Evolutionary conservation across 2,888 invertebrate genomes (phyloP).

Genomic region (Aspidiotus rigidus): DNA sequence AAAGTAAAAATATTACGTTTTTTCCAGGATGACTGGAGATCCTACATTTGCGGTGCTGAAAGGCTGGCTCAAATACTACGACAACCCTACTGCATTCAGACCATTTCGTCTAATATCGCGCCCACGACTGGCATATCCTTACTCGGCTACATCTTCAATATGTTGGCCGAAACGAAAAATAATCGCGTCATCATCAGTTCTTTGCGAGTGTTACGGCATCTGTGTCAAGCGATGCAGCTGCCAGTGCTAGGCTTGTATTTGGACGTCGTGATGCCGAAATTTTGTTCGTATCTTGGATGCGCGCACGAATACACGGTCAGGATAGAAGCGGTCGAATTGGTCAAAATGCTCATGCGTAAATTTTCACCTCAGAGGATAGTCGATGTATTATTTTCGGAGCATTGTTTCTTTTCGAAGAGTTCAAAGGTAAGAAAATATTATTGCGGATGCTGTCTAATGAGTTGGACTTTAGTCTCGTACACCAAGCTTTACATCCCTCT

Average conservation of each 20-base stretch:
- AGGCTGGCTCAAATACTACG: conserved; percentile 50
- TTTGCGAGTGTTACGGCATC: conserved; percentile 43
- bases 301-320: conserved; percentile 22
- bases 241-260: conserved; percentile 34
- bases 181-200: conserved; percentile 46
- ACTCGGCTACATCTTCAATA: conserved; percentile 55
- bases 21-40: conserved; percentile 50
- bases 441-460: no score
- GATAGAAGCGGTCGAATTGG: conserved; percentile 38
- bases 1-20: no score
- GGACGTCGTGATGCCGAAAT: conserved; percentile 35
- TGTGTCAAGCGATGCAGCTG: conserved; percentile 36
- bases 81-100: conserved; percentile 43
- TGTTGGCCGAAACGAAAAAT: conserved; percentile 47
- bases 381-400: conserved; percentile 40
- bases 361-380: conserved; percentile 45
- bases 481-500: no score
- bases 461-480: no score
- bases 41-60: conserved; percentile 51
- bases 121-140: conserved; percentile 54
- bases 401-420: conserved; percentile 38
- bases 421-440: conserved; percentile 37
- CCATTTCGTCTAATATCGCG: conserved; percentile 43
- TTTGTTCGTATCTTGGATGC: conserved; percentile 36
- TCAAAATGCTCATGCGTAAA: conserved; percentile 45